phyloP scores from a whole-genome alignment of 2,113 vertebrate genomes.

The Ciconia maguari region DNA sequence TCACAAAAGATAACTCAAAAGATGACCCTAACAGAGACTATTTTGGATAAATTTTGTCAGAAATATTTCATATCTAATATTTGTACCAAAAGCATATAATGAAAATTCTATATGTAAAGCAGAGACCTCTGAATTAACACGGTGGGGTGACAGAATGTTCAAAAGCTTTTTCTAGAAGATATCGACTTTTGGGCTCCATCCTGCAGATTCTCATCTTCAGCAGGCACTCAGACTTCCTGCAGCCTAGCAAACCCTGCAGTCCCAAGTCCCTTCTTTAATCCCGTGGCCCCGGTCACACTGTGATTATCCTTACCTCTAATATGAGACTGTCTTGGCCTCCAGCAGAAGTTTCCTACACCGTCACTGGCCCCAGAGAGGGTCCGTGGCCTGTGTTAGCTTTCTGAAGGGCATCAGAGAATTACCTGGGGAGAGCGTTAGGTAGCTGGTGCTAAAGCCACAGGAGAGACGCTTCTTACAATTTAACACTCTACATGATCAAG shows the following conservation, averaged over 20 bases:
- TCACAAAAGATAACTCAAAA: not conserved
- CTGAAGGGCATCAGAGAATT: not conserved
- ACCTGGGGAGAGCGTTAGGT: rapidly evolving
- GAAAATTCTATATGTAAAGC: not conserved
- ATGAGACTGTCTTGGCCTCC: not conserved
- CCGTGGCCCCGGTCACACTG: rapidly evolving
- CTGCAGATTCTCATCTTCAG: not conserved
- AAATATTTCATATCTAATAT: not conserved
- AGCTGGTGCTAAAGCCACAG: not conserved
- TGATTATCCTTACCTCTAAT: not conserved
- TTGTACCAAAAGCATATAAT: not conserved
- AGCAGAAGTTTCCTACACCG: not conserved
- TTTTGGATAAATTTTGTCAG: not conserved
- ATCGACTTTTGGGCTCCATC: not conserved
- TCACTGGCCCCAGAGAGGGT: not conserved
- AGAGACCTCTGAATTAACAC: not conserved
- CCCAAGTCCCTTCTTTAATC: not conserved
- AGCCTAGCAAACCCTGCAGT: not conserved
- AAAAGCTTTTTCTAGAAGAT: not conserved
- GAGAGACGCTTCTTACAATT: not conserved
- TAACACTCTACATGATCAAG: no score
- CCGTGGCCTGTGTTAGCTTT: not conserved
- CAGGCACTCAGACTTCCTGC: not conserved
- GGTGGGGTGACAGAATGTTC: not conserved
- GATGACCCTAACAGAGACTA: not conserved